phyloP scores from a whole-genome alignment of 1,140 invertebrate genomes.

The Parasteatoda tepidariorum region DNA sequence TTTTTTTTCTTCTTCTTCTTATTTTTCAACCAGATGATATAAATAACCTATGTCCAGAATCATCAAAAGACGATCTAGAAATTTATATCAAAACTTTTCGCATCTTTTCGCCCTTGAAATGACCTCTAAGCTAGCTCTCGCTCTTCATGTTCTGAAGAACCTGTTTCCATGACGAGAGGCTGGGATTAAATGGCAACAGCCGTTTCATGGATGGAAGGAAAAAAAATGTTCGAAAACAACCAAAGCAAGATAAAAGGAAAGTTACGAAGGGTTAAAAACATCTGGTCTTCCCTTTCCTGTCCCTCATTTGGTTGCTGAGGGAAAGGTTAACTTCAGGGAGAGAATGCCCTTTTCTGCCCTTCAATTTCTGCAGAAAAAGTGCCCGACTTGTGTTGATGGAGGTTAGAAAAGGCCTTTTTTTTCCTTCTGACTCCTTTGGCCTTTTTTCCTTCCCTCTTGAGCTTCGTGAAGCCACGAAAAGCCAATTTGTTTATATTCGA shows the following conservation, averaged over 20 bases:
- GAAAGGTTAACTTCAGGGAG: slow-evolving; percentile 44
- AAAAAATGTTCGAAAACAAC: slow-evolving; percentile 7
- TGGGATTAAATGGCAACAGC: slow-evolving; percentile 18
- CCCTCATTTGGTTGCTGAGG: background rate
- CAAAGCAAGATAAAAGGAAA: background rate
- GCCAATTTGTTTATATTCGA: too few relatives aligned
- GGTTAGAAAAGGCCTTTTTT: background rate
- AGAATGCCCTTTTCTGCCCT: slow-evolving; percentile 44
- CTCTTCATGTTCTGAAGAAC: slow-evolving; percentile 8
- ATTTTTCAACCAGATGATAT: too few relatives aligned
- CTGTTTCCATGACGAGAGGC: slow-evolving; percentile 35
- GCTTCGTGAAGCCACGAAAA: background rate
- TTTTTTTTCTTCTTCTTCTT: too few relatives aligned
- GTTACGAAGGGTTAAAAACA: slow-evolving; percentile 54
- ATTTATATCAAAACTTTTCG: background rate
- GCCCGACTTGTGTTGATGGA: background rate
- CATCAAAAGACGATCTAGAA: too few relatives aligned
- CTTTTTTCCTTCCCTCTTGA: background rate
- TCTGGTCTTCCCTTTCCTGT: slow-evolving; percentile 54
- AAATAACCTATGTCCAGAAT: too few relatives aligned
- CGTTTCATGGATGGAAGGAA: background rate
- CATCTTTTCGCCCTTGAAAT: slow-evolving; percentile 21
- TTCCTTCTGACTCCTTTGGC: background rate
- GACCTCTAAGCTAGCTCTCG: slow-evolving; percentile 10
- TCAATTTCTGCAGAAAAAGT: background rate